Evolutionary conservation across 2,113 vertebrate species (phyloP), one percentile per base, ranked within the genome.

Genomic region (Pimephales promelas): DNA sequence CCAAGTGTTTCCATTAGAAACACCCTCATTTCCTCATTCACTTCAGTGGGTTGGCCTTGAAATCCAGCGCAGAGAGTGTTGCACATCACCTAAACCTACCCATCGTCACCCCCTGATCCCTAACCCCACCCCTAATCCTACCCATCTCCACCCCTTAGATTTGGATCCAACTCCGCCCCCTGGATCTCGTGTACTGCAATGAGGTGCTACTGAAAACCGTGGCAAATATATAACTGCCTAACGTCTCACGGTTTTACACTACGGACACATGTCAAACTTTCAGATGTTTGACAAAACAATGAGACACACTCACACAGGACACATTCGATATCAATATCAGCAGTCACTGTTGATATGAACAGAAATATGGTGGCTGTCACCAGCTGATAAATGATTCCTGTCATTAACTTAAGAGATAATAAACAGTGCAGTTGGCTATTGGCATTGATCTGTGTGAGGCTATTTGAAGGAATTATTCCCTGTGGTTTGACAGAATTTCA

Each of bases 371-470:
- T 11, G 18, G 43, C 2, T 81, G n/a, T 7, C 64, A 20, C 62
- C 4, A 84, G 34, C 76, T 77, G 78, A 59, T 77, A 83, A 87
- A 87, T 40, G 82, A 59, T 73, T 75, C 68, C 28, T 62, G 84
- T 62, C 86, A 88, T 82, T 68, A 76, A 86, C 83, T 85, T 47
- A 36, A 14, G 3, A 59, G 66, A 82, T 70, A 61, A 70, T 31
- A 71, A 83, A 59, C 71, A 61, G 59, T 47, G 26, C 75, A 84
- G 68, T 54, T 54, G 47, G 26, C 43, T 34, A 52, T 56, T 81
- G 79, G 28, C 83, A 89, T 91, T 84, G 90, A 91, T 90, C 85
- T 24, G 72, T 82, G 84, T 56, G 54, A 18, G 78, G 18, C n/a
- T 16, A 52, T 49, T 24, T 28, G 72, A 52, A n/a, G 62, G 61